Evolutionary conservation across 2,113 vertebrate genomes (phyloP), one percentile per base, ranked within the genome.

Genomic region (Solea solea): DNA sequence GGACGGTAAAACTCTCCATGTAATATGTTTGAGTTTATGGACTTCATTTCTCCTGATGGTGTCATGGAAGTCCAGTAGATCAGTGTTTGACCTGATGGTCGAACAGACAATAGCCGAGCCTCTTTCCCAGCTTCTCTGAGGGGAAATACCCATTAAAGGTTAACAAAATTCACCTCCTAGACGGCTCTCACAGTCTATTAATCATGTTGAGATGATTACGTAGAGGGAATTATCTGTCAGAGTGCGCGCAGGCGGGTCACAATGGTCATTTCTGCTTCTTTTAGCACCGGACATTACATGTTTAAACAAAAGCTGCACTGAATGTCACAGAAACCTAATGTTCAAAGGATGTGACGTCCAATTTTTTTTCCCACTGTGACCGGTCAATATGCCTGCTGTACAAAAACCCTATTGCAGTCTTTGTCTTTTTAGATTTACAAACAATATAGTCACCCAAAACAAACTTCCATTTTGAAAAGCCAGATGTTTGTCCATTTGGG

Each of bases 161-260:
- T 74, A 85, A 86, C 74, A 86, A 85, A 90, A 78, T 86, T 90
- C 87, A 86, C 87, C 84, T 80, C 80, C 84, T 74, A 69, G 80
- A 76, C 8, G 48, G 61, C 76, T 90, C 69, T 78, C 84, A 80
- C 71, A 74, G 69, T 69, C 69, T 83, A 77, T 86, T 91, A 89
- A 91, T 90, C 87, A 84, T 56, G 65, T 90, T 90, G 88, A 89
- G 86, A 90, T 78, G 80, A 27, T 90, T 90, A 86, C 68, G 40
- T 88, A 89, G 88, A 61, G 59, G 73, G 66, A 86, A 79, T 91
- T 90, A 88, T 88, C 84, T 70, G 74, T 86, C 65, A 49, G 64
- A 85, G 65, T 58, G 75, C 72, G 66, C 77, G 68, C 60, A 72
- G 76, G 66, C 76, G 48, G 71, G 77, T 74, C 87, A 28, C 75